phyloP scores from a whole-genome alignment of 2,888 invertebrate genomes.

The Phania funesta region DNA sequence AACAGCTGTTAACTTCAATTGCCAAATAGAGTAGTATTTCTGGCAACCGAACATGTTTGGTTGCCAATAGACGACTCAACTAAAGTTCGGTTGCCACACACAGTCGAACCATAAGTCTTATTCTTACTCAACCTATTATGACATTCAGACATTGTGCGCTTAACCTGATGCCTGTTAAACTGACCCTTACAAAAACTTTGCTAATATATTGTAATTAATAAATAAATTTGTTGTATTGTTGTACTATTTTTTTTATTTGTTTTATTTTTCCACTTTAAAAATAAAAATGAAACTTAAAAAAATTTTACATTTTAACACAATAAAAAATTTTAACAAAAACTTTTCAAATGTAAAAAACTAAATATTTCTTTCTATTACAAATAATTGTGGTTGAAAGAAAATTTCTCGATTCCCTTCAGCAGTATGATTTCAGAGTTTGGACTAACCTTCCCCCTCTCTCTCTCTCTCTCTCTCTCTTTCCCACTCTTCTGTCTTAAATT shows the following conservation, averaged over 20 bases:
- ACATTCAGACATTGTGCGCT: too few relatives aligned
- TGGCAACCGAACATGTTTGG: too few relatives aligned
- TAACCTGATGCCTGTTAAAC: too few relatives aligned
- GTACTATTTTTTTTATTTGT: slow-evolving; percentile 28
- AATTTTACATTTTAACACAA: neutral
- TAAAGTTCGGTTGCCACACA: too few relatives aligned
- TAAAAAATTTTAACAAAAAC: slow-evolving; percentile 7
- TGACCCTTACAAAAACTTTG: neutral
- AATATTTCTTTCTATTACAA: neutral
- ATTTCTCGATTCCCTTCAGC: neutral
- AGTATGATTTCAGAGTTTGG: neutral
- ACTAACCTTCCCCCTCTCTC: too few relatives aligned
- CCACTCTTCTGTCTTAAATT: neutral
- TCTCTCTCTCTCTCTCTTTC: neutral
- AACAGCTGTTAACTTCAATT: too few relatives aligned
- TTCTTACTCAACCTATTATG: too few relatives aligned
- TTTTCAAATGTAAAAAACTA: slow-evolving; percentile 45
- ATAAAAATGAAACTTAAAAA: slow-evolving; percentile 13
- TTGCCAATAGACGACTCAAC: too few relatives aligned
- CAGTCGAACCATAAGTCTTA: too few relatives aligned
- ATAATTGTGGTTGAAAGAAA: neutral
- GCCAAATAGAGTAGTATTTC: too few relatives aligned
- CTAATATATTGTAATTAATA: slow-evolving; percentile 50
- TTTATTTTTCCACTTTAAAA: slow-evolving; percentile 20
- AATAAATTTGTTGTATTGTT: slow-evolving; percentile 60